Evolutionary conservation across 2,113 vertebrate species (phyloP).

Genomic region (Atlantisia rogersi): DNA sequence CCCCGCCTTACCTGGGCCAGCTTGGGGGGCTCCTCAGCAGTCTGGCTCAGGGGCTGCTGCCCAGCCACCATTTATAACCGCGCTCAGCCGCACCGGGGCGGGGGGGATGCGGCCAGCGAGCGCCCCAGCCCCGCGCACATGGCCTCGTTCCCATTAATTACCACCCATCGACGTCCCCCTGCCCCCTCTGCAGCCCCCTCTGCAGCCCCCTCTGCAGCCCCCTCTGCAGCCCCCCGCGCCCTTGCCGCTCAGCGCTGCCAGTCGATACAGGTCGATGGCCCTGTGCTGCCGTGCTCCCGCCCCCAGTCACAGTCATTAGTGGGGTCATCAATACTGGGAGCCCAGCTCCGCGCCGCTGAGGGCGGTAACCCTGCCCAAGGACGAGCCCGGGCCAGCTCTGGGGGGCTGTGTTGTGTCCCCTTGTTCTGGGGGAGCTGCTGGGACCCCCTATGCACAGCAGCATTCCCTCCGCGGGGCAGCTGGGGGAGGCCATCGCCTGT

Average conservation of each 20-base stretch:
- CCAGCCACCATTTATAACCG: neutral
- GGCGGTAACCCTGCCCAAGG: slow-evolving; percentile 30
- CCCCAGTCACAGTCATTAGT: neutral
- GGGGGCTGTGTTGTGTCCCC: neutral
- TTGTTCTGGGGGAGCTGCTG: neutral
- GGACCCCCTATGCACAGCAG: rapidly evolving
- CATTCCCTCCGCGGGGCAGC: rapidly evolving
- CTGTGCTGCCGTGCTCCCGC: neutral
- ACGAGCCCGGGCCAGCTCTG: neutral
- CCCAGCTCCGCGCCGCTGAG: neutral
- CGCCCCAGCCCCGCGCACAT: neutral
- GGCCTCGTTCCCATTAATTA: slow-evolving; percentile 44
- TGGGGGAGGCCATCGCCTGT: neutral
- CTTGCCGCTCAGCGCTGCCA: neutral
- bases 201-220: neutral
- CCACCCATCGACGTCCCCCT: neutral
- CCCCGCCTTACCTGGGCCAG: neutral
- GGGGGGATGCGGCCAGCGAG: neutral
- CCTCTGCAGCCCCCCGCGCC: neutral
- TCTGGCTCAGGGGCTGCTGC: neutral
- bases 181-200: neutral
- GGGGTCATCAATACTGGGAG: neutral
- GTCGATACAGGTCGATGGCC: slow-evolving; percentile 46
- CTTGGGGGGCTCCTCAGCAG: neutral
- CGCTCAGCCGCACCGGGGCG: neutral